Base-by-base conservation (phyloP, 2,888 invertebrate genomes). In the Tipula unca region DNA sequence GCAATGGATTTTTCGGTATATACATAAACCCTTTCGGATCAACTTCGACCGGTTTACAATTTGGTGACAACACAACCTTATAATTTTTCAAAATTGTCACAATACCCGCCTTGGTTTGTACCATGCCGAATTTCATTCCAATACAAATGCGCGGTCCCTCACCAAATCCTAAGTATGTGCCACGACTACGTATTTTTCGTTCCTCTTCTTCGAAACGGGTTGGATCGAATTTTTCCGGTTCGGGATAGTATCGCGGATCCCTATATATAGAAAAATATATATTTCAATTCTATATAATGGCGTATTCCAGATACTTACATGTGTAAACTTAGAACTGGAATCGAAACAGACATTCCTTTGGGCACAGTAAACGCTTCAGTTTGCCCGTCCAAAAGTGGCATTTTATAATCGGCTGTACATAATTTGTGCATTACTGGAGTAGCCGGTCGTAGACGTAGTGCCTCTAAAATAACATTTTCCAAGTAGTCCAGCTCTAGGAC, bases 401-500 rank as follows among this genome's bases (percentile, higher is more conserved):
- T 85, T 54, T 25, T 42, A 29, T 85, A 86, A 1, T 86, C 85
- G 69, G 87, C 86, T 2, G 87, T 87, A 82, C 87, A 87, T 20
- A 87, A 10, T 36, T 87, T 86, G 48, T 36, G 69, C 29, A 87
- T 48, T 5, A 87, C 84, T 0, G 87, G 85, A 1, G 87, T 87
- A 6, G 88, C 87, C 4, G 89, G 89, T 85, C 88, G 87, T 54
- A 88, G 86, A 5, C 89, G 87, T 69, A 89, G 86, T 1, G 89
- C 88, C 87, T 89, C 89, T 86, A 87, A 25, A 3, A 93, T 88
- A 6, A 93, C 90, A 91, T 92, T 92, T 87, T 93, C 93, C 87
- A 93, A 88, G 87, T 93, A 93, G 0, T 90, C 89, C 93, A 93
- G 92, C 87, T 93, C 92, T 85, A 90, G 91, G 85, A 93, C 90